These are phyloP conservation scores for Chunga burmeisteri DNA, from an alignment of 2,113 vertebrate species.

Conservation along the genomic window DNA sequence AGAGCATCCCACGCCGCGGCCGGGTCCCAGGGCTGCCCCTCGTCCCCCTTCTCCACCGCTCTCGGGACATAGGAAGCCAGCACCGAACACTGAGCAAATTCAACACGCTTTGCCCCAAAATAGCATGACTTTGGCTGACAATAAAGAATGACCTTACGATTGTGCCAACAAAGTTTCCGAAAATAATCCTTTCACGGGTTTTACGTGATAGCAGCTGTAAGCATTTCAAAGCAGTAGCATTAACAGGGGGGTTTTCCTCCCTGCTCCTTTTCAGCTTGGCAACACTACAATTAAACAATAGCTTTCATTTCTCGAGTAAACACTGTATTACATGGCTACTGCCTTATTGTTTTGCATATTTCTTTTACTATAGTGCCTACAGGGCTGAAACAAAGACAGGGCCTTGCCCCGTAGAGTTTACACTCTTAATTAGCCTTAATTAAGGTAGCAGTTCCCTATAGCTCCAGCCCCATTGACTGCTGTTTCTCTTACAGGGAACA, in stretches of 20 bases:
- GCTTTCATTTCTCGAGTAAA: neutral
- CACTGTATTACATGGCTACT: neutral
- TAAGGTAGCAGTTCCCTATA: neutral
- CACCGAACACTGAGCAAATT: neutral
- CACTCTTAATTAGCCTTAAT: neutral
- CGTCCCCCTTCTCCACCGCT: neutral
- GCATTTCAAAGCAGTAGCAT: neutral
- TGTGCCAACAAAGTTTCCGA: neutral
- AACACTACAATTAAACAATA: neutral
- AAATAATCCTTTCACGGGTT: neutral
- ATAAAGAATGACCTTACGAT: neutral
- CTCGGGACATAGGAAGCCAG: neutral
- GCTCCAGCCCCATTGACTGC: neutral
- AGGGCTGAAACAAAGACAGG: neutral
- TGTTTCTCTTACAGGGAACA: neutral
- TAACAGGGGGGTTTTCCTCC: neutral
- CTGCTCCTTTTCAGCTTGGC: neutral
- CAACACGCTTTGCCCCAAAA: neutral
- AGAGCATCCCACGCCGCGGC: neutral
- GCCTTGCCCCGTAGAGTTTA: neutral
- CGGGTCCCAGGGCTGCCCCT: neutral
- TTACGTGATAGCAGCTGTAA: neutral
- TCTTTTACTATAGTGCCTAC: neutral
- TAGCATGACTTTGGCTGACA: neutral
- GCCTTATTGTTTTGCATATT: neutral